These are phyloP conservation scores for Apogon talboti DNA, from an alignment of 2,797 vertebrate genomes.

Conservation along the genomic window DNA sequence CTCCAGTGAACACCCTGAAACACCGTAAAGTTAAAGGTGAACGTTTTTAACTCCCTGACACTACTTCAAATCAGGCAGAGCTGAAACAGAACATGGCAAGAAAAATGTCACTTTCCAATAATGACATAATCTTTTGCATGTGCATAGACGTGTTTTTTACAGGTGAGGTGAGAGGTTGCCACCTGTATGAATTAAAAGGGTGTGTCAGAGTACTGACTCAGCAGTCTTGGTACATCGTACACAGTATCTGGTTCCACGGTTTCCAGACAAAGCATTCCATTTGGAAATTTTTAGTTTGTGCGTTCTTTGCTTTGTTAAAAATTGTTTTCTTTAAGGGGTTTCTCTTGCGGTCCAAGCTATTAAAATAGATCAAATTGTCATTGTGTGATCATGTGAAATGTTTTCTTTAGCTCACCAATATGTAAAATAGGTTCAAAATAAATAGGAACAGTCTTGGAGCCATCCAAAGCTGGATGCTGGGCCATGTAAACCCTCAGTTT, in stretches of 20 bases:
- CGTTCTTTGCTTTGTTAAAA: no score
- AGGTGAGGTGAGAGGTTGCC: conserved; percentile 13
- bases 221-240: background rate
- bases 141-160: conserved; percentile 29
- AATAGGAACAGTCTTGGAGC: no score
- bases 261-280: background rate
- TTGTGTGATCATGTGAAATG: no score
- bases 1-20: background rate
- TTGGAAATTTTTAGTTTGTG: background rate
- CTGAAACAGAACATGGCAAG: background rate
- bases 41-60: background rate
- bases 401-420: no score
- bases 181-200: conserved; percentile 48
- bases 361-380: no score
- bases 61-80: background rate
- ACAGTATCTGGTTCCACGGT: conserved; percentile 10
- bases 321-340: no score
- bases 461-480: no score
- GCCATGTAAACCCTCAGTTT: background rate
- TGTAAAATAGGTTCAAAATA: no score
- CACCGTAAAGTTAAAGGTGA: background rate
- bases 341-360: no score
- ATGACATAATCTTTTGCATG: background rate
- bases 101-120: background rate
- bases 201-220: conserved; percentile 43